Conservation (phyloP, 2,113 vertebrate genomes). For the Oreochromis niloticus region DNA sequence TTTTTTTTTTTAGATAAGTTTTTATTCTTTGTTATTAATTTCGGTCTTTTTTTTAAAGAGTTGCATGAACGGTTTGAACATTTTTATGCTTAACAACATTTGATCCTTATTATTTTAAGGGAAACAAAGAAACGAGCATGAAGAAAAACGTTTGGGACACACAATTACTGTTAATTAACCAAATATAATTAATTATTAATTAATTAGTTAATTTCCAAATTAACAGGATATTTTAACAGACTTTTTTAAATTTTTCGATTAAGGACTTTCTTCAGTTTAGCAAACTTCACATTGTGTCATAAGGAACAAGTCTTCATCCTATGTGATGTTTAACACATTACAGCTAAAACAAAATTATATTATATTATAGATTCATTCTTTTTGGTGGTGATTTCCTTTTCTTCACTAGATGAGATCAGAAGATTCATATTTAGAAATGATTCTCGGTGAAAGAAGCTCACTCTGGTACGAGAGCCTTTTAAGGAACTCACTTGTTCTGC, state of each 20-base stretch:
- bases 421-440: fast-evolving
- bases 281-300: fast-evolving
- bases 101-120: fast-evolving
- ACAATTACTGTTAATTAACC: background rate
- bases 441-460: background rate
- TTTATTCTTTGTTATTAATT: background rate
- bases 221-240: background rate
- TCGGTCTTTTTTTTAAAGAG: background rate
- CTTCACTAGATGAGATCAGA: background rate
- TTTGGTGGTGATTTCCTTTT: background rate
- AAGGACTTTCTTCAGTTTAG: background rate
- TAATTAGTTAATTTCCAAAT: fast-evolving
- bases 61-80: background rate
- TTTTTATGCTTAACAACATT: background rate
- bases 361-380: background rate
- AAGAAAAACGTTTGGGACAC: fast-evolving
- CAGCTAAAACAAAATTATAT: background rate
- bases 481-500: background rate
- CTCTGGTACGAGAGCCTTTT: background rate
- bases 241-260: fast-evolving
- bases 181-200: background rate
- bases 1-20: no score
- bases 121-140: background rate
- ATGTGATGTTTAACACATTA: background rate
- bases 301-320: background rate